Conservation (phyloP, 2,888 invertebrate genomes). For the Lithophane leautieri region DNA sequence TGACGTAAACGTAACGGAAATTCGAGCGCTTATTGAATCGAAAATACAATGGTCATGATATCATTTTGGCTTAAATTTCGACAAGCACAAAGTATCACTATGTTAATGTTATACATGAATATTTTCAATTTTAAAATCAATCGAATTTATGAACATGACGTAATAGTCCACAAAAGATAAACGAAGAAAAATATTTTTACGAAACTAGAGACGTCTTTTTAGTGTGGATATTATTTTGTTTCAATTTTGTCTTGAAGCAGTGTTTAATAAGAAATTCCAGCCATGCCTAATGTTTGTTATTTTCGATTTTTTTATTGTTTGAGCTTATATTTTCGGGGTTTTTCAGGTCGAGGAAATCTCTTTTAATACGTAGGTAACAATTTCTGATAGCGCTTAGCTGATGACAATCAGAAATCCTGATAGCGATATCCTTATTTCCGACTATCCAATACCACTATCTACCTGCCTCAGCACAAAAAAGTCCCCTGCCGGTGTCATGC, state of each 20-base stretch:
- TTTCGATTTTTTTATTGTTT: not conserved
- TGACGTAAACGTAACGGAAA: not conserved
- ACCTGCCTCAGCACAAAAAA: constrained; percentile 23
- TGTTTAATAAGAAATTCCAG: too few relatives aligned
- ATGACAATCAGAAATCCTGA: not conserved
- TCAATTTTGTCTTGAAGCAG: too few relatives aligned
- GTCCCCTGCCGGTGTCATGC: not conserved
- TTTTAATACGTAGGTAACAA: not conserved
- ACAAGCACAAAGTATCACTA: too few relatives aligned
- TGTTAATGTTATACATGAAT: too few relatives aligned
- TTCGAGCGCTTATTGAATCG: not conserved
- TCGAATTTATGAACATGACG: too few relatives aligned
- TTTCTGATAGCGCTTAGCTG: not conserved
- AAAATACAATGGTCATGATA: not conserved
- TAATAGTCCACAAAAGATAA: too few relatives aligned
- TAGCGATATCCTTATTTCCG: not conserved
- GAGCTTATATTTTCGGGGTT: not conserved
- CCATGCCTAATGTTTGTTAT: too few relatives aligned
- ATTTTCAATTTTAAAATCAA: too few relatives aligned
- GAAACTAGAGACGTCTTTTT: too few relatives aligned
- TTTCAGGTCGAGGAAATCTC: not conserved
- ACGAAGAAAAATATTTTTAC: too few relatives aligned
- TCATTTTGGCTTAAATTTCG: too few relatives aligned
- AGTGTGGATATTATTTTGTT: too few relatives aligned
- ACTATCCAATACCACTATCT: constrained; percentile 4